These are phyloP conservation scores for Halichondria panicea DNA, from an alignment of 37 sponge, comb jelly and placozoan species.

Conservation along the genomic window DNA sequence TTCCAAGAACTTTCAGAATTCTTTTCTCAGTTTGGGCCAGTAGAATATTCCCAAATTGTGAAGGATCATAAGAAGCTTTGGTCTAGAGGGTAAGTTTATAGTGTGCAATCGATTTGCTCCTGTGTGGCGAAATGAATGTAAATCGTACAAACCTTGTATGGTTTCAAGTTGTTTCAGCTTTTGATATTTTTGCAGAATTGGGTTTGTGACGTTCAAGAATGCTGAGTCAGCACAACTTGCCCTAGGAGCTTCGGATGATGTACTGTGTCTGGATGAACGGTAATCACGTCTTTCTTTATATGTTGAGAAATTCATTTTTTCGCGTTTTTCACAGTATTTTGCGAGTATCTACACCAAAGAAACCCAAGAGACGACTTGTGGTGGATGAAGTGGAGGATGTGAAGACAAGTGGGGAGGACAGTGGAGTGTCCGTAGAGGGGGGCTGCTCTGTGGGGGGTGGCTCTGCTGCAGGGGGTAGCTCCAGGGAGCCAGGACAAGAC, in stretches of 20 bases:
- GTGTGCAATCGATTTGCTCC: too few species aligned
- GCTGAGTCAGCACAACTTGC: slow-evolving; percentile 34
- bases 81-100: slow-evolving; percentile 70
- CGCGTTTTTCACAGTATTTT: neutral
- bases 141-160: too few species aligned
- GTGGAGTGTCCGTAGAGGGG: neutral
- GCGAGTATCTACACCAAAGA: slow-evolving; percentile 1
- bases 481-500: neutral
- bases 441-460: neutral
- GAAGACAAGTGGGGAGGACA: neutral
- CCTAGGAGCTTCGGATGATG: slow-evolving; percentile 24
- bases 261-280: slow-evolving; percentile 49
- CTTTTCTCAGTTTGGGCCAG: slow-evolving; percentile 57
- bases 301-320: neutral
- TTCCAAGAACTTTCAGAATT: slow-evolving; percentile 31
- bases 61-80: slow-evolving; percentile 62
- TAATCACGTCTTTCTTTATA: neutral
- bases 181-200: slow-evolving; percentile 38
- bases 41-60: slow-evolving; percentile 30
- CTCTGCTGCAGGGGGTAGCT: neutral
- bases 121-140: too few species aligned
- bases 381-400: neutral
- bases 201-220: slow-evolving; percentile 62
- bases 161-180: too few species aligned
- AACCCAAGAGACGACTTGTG: slow-evolving; percentile 27